Evolutionary conservation across 35 echinoderm and acorn worm genomes (phyloP), one percentile per base, ranked within the genome.

Genomic region (Holothuria glaberrima): DNA sequence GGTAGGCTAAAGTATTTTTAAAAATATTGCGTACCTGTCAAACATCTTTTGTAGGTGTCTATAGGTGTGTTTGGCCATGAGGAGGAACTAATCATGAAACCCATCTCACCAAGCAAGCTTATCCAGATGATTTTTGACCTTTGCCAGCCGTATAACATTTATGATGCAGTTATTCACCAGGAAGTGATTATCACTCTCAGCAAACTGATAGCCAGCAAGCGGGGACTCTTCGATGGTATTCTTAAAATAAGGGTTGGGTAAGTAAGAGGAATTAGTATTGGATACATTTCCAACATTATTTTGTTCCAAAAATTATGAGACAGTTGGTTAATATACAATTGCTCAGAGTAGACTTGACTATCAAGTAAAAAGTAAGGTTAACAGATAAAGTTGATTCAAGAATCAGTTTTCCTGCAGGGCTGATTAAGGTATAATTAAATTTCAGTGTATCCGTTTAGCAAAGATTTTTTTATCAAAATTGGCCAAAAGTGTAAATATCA

Each of bases 61-160:
- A 84, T 98, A 22, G 96, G 96, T 35, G 92, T 94, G 58, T 98
- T 98, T 83, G 92, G 96, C 21, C 96, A 98, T 45, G 96, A 98
- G 36, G 96, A 98, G 59, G 88, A 89, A 59, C 31, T 98, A 1
- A 88, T 98, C 28, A 86, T 87, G 29, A 88, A 88, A 63, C 96
- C 96, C 4, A 30, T 90, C 24, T 90, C 63, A 28, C 96, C 96
- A 18, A 68, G 35, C 4, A 88, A 94, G 82, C 73, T 98, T 26
- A 58, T 86, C 6, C 27, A 76, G 18, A 90, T 94, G 20, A 94
- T 98, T 64, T 98, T 77, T 82, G 84, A 77, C 28, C 90, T 88
- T 21, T 98, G 96, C 54, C 92, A 87, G 80, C 72, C 79, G 0
- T 88, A 94, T 33, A 66, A 92, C 31, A 29, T 98, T 28, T 66